A percentile compares a stretch with the other conserved stretches of the same genome.
phyloP scores from a whole-genome alignment of 2,888 invertebrate species.

The Thereva nobilitata region DNA sequence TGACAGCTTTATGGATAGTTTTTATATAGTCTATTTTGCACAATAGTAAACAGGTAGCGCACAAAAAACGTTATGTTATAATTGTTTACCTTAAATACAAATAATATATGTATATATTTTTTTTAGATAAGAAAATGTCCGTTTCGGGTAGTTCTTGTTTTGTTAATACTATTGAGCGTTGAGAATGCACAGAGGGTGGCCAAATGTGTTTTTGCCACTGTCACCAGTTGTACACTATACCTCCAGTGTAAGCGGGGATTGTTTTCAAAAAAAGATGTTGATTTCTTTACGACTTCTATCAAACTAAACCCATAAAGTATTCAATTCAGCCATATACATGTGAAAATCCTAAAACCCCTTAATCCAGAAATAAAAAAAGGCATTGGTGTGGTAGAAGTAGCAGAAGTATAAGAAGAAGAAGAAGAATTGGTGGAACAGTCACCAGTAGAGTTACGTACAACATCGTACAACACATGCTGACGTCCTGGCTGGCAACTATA shows the following conservation, averaged over 20 bases:
- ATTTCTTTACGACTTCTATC: slow-evolving; percentile 62
- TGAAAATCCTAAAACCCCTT: slow-evolving; percentile 57
- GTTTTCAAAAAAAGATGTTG: slow-evolving; percentile 55
- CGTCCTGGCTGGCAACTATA: slow-evolving; percentile 9
- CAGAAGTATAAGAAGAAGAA: slow-evolving; percentile 36
- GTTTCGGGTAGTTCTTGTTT: no score
- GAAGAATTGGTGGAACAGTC: background rate
- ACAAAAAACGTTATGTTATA: no score
- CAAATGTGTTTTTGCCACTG: slow-evolving; percentile 17
- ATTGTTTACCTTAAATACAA: no score
- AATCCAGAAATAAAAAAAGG: slow-evolving; percentile 53
- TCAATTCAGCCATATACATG: slow-evolving; percentile 60
- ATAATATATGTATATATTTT: no score
- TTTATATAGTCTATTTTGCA: no score
- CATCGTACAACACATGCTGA: slow-evolving; percentile 32
- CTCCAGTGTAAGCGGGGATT: slow-evolving; percentile 35
- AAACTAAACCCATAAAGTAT: slow-evolving; percentile 61
- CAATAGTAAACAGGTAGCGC: no score
- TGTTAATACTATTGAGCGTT: background rate
- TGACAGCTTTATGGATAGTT: no score
- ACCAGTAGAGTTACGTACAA: background rate
- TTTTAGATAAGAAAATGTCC: no score
- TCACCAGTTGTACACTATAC: slow-evolving; percentile 32
- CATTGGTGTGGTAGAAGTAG: slow-evolving; percentile 37
- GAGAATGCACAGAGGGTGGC: slow-evolving; percentile 25